Base-by-base conservation (phyloP, 2,113 vertebrate species). In the Terrapene triunguis region DNA sequence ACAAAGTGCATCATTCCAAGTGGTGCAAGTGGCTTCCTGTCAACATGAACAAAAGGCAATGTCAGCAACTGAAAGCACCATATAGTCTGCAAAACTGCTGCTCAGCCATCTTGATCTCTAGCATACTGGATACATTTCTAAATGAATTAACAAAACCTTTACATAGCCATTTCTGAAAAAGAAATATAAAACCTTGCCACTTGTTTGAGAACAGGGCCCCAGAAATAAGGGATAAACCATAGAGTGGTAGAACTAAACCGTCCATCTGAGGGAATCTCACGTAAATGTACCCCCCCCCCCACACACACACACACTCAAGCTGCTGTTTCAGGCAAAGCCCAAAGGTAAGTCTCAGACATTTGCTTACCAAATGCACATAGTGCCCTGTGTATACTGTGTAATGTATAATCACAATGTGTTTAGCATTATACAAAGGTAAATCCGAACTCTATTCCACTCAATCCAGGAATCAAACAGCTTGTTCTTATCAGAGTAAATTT, bases 401-500 rank as follows among this genome's bases (percentile, higher is more conserved):
- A 79, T 55, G 32, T 2, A 1, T 48, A 29, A 91, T 89, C 54
- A 69, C 13, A 62, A 25, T 53, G 82, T 89, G 65, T 85, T 97
- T 94, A 38, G 55, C 48, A 19, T 92, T 89, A 47, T 35, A 55
- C 57, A 90, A 57, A 83, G 42, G 11, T 79, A 86, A 96, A 87
- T 42, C 42, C 13, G 4, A 92, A 55, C n/a, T 90, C 88, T n/a
- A 3, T 53, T 84, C 35, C 51, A 53, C 62, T 92, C 4, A 1
- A 10, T 82, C 54, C 51, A 51, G 55, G 44, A 80, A 6, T 89
- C 50, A 89, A 92, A 79, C 69, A 90, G 35, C 55, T 95, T 90
- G 79, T 90, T 91, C 82, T 93, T 93, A 80, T 54, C 48, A 59
- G 57, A 88, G 16, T n/a, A 74, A 86, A 32, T 80, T 53, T 89